Evolutionary conservation across 2,797 vertebrate genomes (phyloP).

Genomic region (Micromesistius poutassou): DNA sequence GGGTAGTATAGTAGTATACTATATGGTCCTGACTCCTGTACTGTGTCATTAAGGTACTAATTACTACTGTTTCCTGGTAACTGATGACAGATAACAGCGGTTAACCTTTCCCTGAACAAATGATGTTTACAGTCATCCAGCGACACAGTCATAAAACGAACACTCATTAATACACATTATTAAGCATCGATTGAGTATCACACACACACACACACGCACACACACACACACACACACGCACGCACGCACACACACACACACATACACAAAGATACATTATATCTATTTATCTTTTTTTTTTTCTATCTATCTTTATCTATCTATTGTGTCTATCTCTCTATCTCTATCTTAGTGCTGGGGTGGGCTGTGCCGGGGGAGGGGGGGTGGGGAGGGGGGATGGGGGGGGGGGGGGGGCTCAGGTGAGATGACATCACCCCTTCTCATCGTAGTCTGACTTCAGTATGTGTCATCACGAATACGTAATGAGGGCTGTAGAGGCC

Average conservation of each 20-base stretch:
- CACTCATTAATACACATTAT: too few species aligned
- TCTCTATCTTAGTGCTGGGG: background rate
- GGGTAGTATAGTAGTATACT: background rate
- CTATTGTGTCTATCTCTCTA: background rate
- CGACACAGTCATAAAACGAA: too few species aligned
- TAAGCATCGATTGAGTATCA: too few species aligned
- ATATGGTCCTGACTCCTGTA: background rate
- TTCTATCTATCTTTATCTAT: too few species aligned
- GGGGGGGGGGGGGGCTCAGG: conserved; percentile 32
- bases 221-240: too few species aligned
- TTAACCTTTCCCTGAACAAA: too few species aligned
- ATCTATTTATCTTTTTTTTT: background rate
- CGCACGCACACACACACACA: too few species aligned
- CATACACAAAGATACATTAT: background rate
- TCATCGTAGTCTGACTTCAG: conserved; percentile 65
- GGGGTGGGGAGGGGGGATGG: too few species aligned
- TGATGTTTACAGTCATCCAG: too few species aligned
- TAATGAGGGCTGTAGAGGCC: conserved; percentile 37
- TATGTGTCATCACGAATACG: conserved; percentile 60
- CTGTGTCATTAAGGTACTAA: background rate
- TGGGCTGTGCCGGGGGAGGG: background rate
- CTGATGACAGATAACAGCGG: too few species aligned
- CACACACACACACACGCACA: background rate
- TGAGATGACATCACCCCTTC: conserved; percentile 70
- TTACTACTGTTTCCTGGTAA: too few species aligned